Evolutionary conservation across 2,888 invertebrate species (phyloP), one percentile per base, ranked within the genome.

Genomic region (Choreutis nemorana): DNA sequence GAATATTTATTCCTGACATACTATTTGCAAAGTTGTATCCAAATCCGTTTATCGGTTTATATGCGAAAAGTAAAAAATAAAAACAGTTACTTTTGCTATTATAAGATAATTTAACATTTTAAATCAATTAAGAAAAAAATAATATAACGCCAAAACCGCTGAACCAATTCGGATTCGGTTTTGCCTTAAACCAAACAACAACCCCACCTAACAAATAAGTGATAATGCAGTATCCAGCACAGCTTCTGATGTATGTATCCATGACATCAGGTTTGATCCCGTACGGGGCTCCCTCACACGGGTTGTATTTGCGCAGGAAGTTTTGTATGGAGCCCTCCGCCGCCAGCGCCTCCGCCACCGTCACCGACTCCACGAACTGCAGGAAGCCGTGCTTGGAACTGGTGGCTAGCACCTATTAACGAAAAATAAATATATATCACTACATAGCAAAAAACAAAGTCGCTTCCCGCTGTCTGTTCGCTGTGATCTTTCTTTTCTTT

Each of bases 141-240:
- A n/a, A n/a, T n/a, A n/a, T n/a, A n/a, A 5, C 18, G 8, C 6
- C 18, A 5, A 6, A 18, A 18, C 5, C 5, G 8, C 18, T 8
- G 18, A 5, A 6, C 18, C 6, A 8, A 5, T 5, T 5, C 6
- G 18, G 18, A 18, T n/a, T n/a, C n/a, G n/a, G n/a, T n/a, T n/a
- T 7, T 15, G 4, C 9, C 7, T 27, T 3, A 2, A 6, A n/a
- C 12, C 16, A 14, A 12, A 24, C 21, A 28, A 22, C 16, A 7
- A 23, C 53, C 58, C 63, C 35, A 83, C 83, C 84, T 28, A 99
- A 78, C 20, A 99, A 77, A 70, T 99, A 99, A 0, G 98, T 99
- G 30, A 99, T 97, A 20, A 99, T 94, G 63, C 97, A 97, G 65
- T 99, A 99, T 0, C 98, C 98, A 23, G 98, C 96, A 72, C 97